phyloP scores from a whole-genome alignment of 2,888 invertebrate species.

The Napeogenes inachia region DNA sequence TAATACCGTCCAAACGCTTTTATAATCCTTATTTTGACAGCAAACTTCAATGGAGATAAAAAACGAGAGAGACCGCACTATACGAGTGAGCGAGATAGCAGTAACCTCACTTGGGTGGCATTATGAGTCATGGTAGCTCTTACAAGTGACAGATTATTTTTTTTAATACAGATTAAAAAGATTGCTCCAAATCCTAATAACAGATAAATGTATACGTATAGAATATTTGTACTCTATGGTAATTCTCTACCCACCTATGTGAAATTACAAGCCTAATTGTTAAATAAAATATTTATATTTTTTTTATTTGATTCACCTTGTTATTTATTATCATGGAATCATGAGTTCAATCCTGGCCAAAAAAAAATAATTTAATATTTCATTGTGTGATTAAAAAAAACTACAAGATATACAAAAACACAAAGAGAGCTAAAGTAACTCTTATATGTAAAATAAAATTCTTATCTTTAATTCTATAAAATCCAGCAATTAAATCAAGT shows the following conservation, averaged over 20 bases:
- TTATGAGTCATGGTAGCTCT: slow-evolving; percentile 59
- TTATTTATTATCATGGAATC: too few species aligned
- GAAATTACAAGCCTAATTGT: too few species aligned
- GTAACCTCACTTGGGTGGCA: slow-evolving; percentile 61
- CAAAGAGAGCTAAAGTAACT: too few species aligned
- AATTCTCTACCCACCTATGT: too few species aligned
- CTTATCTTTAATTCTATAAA: slow-evolving; percentile 9
- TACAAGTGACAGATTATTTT: slow-evolving; percentile 53
- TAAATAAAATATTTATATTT: too few species aligned
- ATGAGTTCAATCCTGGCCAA: too few species aligned
- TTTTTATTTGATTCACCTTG: too few species aligned
- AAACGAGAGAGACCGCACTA: slow-evolving; percentile 50
- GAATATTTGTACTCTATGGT: too few species aligned
- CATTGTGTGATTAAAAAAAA: too few species aligned
- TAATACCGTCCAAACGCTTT: slow-evolving; percentile 63
- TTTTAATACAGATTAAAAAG: slow-evolving; percentile 27
- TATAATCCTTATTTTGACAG: slow-evolving; percentile 78
- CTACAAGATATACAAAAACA: too few species aligned
- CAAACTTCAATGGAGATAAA: slow-evolving; percentile 69
- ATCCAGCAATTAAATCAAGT: slow-evolving; percentile 25
- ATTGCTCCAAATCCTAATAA: slow-evolving; percentile 3
- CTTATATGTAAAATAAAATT: too few species aligned
- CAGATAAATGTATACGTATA: neutral
- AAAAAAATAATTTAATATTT: too few species aligned
- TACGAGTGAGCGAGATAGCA: slow-evolving; percentile 42